A percentile compares a stretch with the other conserved stretches of the same genome.
These are phyloP conservation scores for Marmota monax DNA, from an alignment of 2,113 vertebrate species.

Conservation along the genomic window DNA sequence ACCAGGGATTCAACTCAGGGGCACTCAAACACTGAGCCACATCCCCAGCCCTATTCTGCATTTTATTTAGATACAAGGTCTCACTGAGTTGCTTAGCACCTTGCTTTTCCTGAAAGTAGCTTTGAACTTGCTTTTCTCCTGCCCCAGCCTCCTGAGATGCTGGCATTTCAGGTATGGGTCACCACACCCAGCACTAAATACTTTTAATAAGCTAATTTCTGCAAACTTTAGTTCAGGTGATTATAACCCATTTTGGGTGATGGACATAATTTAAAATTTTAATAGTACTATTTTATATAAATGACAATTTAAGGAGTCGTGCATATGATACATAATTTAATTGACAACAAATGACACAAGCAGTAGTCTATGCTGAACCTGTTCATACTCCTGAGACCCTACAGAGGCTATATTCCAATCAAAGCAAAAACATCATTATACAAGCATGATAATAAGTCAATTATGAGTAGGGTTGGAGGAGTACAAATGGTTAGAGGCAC, in stretches of 20 bases:
- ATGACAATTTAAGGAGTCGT: background rate
- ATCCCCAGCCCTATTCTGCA: too few relatives aligned
- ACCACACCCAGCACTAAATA: background rate
- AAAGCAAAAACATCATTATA: background rate
- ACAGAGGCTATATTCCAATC: background rate
- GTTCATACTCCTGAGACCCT: background rate
- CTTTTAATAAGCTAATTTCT: background rate
- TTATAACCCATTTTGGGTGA: background rate
- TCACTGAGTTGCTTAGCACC: too few relatives aligned
- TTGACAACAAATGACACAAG: background rate
- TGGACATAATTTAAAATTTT: background rate
- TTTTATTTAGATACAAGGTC: too few relatives aligned
- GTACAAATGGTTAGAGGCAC: fast-evolving
- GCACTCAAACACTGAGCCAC: too few relatives aligned
- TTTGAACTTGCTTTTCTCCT: too few relatives aligned
- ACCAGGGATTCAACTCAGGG: too few relatives aligned
- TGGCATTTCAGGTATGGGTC: too few relatives aligned
- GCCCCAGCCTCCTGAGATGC: too few relatives aligned
- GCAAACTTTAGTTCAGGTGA: background rate
- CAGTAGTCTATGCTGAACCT: background rate
- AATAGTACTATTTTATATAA: background rate
- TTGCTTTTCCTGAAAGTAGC: too few relatives aligned
- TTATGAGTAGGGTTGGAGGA: background rate
- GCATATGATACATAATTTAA: background rate
- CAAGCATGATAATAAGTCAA: background rate